Evolutionary conservation across 2,113 vertebrate species (phyloP).

Genomic region (Megaptera novaeangliae): DNA sequence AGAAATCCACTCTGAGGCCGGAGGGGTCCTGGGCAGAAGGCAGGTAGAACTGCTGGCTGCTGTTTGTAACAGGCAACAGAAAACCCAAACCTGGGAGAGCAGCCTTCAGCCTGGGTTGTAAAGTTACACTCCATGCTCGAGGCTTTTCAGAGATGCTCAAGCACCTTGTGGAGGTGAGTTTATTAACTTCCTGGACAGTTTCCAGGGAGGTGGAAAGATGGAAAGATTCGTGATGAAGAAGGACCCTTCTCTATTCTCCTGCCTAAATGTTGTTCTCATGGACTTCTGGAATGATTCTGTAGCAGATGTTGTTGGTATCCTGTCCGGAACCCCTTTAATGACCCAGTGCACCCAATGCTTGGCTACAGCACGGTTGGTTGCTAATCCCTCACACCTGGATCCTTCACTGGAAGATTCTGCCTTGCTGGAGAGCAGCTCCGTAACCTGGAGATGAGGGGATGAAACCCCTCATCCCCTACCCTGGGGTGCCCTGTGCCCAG

Average conservation of each 20-base stretch:
- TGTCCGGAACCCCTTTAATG: fast-evolving
- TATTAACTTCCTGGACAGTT: neutral
- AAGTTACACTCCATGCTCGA: neutral
- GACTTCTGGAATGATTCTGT: neutral
- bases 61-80: neutral
- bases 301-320: neutral
- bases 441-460: neutral
- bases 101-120: neutral
- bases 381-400: neutral
- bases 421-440: neutral
- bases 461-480: neutral
- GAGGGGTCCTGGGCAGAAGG: neutral
- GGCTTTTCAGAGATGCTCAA: neutral
- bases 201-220: neutral
- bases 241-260: neutral
- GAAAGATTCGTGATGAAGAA: neutral
- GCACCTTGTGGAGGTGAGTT: neutral
- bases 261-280: fast-evolving
- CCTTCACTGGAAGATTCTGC: neutral
- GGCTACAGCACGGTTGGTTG: neutral
- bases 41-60: neutral
- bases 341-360: neutral
- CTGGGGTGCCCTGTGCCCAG: neutral
- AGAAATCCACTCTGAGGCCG: neutral
- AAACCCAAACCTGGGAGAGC: neutral